Percentiles rank a stretch among this genome's conserved stretches.
Evolutionary conservation across 92 coral and sea anemone genomes (phyloP).

Genomic region (Plumapathes pennacea): DNA sequence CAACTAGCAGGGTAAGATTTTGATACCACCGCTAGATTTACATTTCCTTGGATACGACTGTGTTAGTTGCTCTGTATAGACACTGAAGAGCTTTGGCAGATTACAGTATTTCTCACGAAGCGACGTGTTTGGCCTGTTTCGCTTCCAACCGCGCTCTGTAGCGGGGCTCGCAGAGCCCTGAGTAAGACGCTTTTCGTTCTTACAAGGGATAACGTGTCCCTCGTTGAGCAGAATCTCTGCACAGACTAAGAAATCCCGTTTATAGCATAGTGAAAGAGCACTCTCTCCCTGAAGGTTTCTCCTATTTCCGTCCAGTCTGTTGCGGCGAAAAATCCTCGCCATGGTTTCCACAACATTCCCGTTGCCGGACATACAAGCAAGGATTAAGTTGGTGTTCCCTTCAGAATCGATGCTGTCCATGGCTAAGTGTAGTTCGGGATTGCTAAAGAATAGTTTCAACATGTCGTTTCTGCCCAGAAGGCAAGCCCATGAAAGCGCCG

Average conservation of each 20-base stretch:
- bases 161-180: too few relatives aligned
- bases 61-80: slow-evolving; percentile 71
- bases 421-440: slow-evolving; percentile 68
- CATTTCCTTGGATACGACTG: slow-evolving; percentile 47
- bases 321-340: slow-evolving; percentile 62
- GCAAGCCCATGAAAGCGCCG: slow-evolving; percentile 93
- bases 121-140: not conserved
- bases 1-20: too few relatives aligned
- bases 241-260: slow-evolving; percentile 52
- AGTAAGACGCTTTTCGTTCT: not conserved
- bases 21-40: too few relatives aligned
- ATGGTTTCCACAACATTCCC: slow-evolving; percentile 63
- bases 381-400: slow-evolving; percentile 79
- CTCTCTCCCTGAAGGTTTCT: slow-evolving; percentile 62
- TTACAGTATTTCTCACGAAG: slow-evolving; percentile 37
- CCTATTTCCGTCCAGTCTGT: slow-evolving; percentile 72
- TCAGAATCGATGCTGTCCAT: slow-evolving; percentile 64
- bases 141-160: too few relatives aligned
- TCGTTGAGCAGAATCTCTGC: slow-evolving; percentile 64
- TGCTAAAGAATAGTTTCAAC: slow-evolving; percentile 63
- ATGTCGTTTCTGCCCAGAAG: slow-evolving; percentile 72
- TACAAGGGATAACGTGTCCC: slow-evolving; percentile 52
- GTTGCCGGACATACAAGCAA: slow-evolving; percentile 96
- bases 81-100: slow-evolving; percentile 64
- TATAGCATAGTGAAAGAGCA: slow-evolving; percentile 64